A percentile compares a stretch with the other conserved stretches of the same genome.
phyloP scores from a whole-genome alignment of 2,113 vertebrate genomes.

The Panurus biarmicus region DNA sequence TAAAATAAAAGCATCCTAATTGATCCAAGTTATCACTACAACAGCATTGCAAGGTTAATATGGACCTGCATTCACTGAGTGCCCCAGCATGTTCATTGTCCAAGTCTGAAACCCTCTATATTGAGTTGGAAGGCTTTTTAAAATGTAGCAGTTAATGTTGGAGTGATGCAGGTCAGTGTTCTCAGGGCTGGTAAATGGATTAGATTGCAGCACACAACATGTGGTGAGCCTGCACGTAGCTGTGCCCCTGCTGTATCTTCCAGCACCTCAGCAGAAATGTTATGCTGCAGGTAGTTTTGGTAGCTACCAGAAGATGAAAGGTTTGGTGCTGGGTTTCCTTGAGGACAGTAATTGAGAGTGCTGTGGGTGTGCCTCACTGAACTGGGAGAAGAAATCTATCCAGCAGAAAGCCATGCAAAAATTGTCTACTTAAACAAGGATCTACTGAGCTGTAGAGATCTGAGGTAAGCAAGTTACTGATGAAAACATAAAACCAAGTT shows the following conservation, averaged over 20 bases:
- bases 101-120: not conserved
- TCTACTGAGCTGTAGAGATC: not conserved
- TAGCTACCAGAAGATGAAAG: not conserved
- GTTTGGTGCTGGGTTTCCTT: not conserved
- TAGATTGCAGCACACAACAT: not conserved
- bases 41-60: not conserved
- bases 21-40: not conserved
- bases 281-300: not conserved
- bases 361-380: not conserved
- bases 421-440: not conserved
- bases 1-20: not conserved
- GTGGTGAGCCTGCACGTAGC: fast-evolving
- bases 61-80: not conserved
- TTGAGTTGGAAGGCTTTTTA: not conserved
- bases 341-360: not conserved
- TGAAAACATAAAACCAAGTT: not conserved
- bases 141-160: not conserved
- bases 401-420: not conserved
- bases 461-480: not conserved
- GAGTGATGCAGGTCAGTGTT: not conserved
- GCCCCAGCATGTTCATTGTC: not conserved
- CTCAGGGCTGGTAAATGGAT: not conserved
- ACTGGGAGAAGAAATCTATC: not conserved
- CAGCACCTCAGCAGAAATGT: not conserved
- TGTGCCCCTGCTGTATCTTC: not conserved